Base-by-base conservation (phyloP, 2,797 vertebrate genomes). In the Nannoperca obscura region DNA sequence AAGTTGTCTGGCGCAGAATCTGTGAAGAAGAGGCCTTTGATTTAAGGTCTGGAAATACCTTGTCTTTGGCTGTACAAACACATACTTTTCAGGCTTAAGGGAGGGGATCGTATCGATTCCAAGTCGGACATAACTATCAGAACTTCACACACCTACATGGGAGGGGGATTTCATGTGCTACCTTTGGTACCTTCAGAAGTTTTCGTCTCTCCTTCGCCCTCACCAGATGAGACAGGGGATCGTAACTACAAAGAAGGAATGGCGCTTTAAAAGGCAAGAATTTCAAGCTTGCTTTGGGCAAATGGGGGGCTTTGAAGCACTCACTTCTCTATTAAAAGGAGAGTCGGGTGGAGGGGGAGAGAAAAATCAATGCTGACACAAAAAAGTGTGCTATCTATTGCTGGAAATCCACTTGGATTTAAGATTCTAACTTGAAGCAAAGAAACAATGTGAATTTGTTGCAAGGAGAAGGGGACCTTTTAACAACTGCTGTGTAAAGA, bases 221-320 rank as follows among this genome's bases (percentile, higher is more conserved):
- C 86, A 94, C 95, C 96, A 95, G 91, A 91, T 92, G 96, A 97
- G 95, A 96, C 93, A 94, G 86, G 92, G 90, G 94, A 91, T 92
- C 85, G 90, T 78, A 91, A 91, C 95, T 96, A 96, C 97, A 97
- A 97, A 97, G 95, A 92, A 90, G 89, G 85, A 57, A 90, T 34
- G 73, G 82, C 30, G 90, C 95, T 97, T 97, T 96, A 95, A 97
- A 97, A 97, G 95, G 89, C 87, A 93, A 95, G 95, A 94, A 94
- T 94, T 95, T 95, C 95, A 93, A 95, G 96, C 94, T 97, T 90
- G 97, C 97, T 97, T 94, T 94, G 94, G 97, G 97, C 96, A 90
- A 97, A 92, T 76, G 89, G 82, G 75, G 76, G 71, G 30, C 89
- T 93, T 92, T 93, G 91, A 93, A 92, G 89, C 90, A 87, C 82